Base-by-base conservation (phyloP, 2,888 invertebrate genomes). In the Drosophila koepferae region DNA sequence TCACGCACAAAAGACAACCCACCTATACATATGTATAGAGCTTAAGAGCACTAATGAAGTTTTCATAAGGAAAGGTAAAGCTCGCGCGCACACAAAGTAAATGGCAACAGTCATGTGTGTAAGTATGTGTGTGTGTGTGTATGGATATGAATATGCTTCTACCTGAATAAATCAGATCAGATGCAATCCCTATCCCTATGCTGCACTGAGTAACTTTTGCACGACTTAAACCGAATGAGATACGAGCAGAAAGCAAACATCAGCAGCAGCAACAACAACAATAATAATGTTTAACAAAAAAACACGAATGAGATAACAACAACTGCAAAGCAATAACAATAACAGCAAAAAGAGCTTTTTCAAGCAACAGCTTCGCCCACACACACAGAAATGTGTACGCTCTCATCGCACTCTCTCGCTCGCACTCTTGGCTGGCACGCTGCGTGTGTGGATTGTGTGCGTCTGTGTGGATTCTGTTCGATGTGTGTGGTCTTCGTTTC, bases 341-440 rank as follows among this genome's bases (percentile, higher is more conserved):
- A 63, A 49, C 56, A 68, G 36, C n/a, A 55, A 51, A 44, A 43
- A 63, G 74, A 78, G 77, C 77, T 78, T 78, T 70, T 64, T 36
- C 62, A 51, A 73, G 77, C 69, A 77, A 66, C 77, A 78, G 71
- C 68, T 71, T 71, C 79, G 68, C 75, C 79, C 65, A 78, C 72
- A 41, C 72, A 41, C 40, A n/a, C 34, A 31, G 10, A 18, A 40
- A 54, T 43, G n/a, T 10, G 40, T 18, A 20, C 23, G 7, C 40
- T 54, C 64, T 23, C 49, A 60, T 56, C 16, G 28, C 34, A 20
- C 38, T 41, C 1, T 31, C 23, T 28, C 38, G 12, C 28, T 23
- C 44, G 36, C 48, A 5, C 44, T 31, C 36, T 18, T 18, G 7
- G 6, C n/a, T 31, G 4, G 31, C 41, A 12, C 3, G 5, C 18